Evolutionary conservation across 2,888 invertebrate genomes (phyloP).

Genomic region (Cremastobaeus sp.): DNA sequence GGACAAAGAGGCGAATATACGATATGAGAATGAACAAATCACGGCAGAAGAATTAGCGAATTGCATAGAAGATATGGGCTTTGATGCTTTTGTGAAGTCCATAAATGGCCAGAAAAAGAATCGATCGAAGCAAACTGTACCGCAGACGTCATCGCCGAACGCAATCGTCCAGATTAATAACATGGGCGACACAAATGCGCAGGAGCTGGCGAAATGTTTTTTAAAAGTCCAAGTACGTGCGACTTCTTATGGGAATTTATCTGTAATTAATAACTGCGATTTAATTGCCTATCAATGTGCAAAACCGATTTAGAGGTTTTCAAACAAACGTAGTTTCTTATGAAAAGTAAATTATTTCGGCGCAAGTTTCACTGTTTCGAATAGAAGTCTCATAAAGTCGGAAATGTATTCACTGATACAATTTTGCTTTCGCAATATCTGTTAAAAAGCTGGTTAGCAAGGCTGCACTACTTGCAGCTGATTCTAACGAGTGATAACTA

Average conservation of each 20-base stretch:
- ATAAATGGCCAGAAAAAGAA: conserved; percentile 71
- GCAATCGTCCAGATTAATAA: conserved; percentile 61
- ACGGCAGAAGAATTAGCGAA: conserved; percentile 82
- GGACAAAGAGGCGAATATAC: conserved; percentile 83
- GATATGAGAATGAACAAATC: conserved; percentile 80
- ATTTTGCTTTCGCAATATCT: too few relatives aligned
- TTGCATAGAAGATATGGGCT: conserved; percentile 89
- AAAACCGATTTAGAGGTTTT: too few relatives aligned
- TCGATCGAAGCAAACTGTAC: conserved; percentile 45
- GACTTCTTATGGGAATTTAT: not conserved
- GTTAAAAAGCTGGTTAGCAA: too few relatives aligned
- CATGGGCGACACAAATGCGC: conserved; percentile 64
- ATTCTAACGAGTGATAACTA: too few relatives aligned
- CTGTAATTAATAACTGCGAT: not conserved
- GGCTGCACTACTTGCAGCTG: too few relatives aligned
- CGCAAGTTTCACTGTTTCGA: too few relatives aligned
- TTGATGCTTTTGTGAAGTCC: conserved; percentile 82
- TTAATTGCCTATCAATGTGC: too few relatives aligned
- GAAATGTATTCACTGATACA: too few relatives aligned
- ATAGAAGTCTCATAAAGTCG: too few relatives aligned
- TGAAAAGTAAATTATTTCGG: too few relatives aligned
- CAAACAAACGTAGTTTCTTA: too few relatives aligned
- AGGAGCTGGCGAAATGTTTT: conserved; percentile 69
- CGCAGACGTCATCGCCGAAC: conserved; percentile 3
- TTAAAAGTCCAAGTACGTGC: conserved; percentile 71